phyloP scores from a whole-genome alignment of 2,113 vertebrate genomes.

The Zosterops japonicus region DNA sequence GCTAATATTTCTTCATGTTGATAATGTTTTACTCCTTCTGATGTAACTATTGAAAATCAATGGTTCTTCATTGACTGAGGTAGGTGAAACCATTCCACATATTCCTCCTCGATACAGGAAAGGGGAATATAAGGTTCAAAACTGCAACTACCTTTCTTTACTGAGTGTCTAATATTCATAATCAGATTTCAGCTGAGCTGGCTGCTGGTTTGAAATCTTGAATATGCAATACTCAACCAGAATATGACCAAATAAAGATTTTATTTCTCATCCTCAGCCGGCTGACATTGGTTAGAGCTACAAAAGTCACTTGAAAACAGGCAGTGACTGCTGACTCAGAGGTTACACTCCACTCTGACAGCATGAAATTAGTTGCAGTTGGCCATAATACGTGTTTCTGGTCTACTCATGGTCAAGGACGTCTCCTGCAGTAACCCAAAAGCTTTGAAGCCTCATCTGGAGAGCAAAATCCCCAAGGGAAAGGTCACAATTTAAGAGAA shows the following conservation, averaged over 20 bases:
- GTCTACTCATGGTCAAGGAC: neutral
- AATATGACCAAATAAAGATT: neutral
- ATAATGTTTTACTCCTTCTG: neutral
- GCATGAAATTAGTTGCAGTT: constrained; percentile 25
- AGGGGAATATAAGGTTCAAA: neutral
- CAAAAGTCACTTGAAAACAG: neutral
- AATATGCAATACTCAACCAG: neutral
- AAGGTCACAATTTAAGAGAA: constrained; percentile 45
- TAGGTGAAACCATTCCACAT: neutral
- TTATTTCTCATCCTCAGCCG: neutral
- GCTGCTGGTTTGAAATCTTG: neutral
- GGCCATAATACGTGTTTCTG: neutral
- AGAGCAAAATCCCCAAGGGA: constrained; percentile 33
- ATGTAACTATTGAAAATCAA: neutral
- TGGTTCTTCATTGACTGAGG: neutral
- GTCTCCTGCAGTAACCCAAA: neutral
- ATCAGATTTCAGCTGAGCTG: neutral
- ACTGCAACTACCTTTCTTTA: neutral
- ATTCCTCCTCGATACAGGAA: neutral
- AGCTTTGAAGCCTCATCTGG: constrained; percentile 44
- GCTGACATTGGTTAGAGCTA: neutral
- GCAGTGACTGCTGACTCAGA: neutral
- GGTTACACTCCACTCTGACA: neutral
- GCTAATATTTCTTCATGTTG: neutral
- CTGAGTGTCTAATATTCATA: neutral